Conservation (phyloP, 2,888 invertebrate genomes). For the Epinotia bilunana region DNA sequence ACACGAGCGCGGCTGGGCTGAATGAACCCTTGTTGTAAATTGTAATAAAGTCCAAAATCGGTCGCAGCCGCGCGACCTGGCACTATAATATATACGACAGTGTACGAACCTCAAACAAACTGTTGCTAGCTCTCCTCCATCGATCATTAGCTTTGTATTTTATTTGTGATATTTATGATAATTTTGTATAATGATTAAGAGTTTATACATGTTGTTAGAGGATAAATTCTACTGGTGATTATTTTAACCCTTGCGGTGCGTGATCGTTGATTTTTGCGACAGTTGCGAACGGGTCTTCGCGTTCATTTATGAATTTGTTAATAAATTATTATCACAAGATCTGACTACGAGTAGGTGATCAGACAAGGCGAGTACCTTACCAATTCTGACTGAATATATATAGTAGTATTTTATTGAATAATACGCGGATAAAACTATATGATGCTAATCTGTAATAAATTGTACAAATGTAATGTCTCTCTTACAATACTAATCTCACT, state of each 20-base stretch:
- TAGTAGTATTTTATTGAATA: neutral
- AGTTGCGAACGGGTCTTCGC: constrained; percentile 36
- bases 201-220: constrained; percentile 78
- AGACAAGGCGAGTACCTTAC: neutral
- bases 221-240: constrained; percentile 77
- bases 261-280: constrained; percentile 54
- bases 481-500: constrained; percentile 1
- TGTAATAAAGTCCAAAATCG: constrained; percentile 17
- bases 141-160: constrained; percentile 65
- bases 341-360: neutral
- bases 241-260: constrained; percentile 64
- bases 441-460: neutral
- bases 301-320: neutral
- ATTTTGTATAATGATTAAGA: constrained; percentile 79
- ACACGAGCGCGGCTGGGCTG: neutral
- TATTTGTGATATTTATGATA: constrained; percentile 82
- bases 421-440: neutral
- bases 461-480: constrained; percentile 4
- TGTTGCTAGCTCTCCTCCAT: constrained; percentile 38
- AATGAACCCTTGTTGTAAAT: constrained; percentile 7
- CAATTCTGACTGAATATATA: neutral
- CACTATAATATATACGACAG: neutral
- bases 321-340: neutral
- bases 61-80: constrained; percentile 6
- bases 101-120: constrained; percentile 20